Conservation (phyloP, 2,888 invertebrate species). For the Dysmachus trigonus region DNA sequence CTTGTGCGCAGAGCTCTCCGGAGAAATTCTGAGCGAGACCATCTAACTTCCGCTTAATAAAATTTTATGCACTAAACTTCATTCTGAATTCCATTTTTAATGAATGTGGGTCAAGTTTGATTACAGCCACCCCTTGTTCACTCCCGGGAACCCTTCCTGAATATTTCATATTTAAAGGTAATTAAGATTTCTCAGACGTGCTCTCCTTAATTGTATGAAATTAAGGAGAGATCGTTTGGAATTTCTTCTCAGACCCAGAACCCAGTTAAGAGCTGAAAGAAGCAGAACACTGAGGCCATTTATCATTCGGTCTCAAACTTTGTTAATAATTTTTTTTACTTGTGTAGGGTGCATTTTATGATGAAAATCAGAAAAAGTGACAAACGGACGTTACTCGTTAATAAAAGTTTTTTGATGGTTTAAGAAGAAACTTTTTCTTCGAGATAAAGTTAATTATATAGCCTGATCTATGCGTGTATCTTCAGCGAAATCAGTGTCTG, state of each 20-base stretch:
- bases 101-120: slow-evolving; percentile 31
- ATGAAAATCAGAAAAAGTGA: not conserved
- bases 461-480: not conserved
- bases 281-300: not conserved
- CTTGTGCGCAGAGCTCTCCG: not conserved
- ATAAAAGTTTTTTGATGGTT: not conserved
- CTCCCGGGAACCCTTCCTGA: not conserved
- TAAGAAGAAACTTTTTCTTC: not conserved
- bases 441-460: not conserved
- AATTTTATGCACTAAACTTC: not conserved
- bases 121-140: not conserved
- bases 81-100: slow-evolving; percentile 9
- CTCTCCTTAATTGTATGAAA: not conserved
- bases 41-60: slow-evolving; percentile 9
- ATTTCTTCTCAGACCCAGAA: not conserved
- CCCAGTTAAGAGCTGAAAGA: not conserved
- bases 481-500: not conserved
- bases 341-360: not conserved
- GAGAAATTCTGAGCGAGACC: not conserved
- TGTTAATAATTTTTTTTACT: slow-evolving; percentile 13
- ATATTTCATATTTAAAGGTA: slow-evolving; percentile 29
- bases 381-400: not conserved
- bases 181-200: slow-evolving; percentile 3
- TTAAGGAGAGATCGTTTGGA: not conserved
- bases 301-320: not conserved